Base-by-base conservation (phyloP, 1,140 invertebrate species). In the Leptopilina boulardi region DNA sequence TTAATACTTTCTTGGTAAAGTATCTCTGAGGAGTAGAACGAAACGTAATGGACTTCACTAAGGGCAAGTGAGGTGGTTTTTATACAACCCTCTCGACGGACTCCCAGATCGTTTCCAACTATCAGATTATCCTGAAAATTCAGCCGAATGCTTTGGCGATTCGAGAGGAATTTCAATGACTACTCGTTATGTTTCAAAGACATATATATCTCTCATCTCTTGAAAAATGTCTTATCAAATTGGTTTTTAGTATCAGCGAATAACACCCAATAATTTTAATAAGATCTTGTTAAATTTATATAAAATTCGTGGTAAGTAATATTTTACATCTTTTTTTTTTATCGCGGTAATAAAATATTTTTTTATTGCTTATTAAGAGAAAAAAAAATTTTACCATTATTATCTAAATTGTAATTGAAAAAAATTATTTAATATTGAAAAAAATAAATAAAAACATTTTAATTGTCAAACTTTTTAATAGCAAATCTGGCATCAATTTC, bases 151-250 rank as follows among this genome's bases (percentile, higher is more conserved):
- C 59, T 30, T 34, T 30, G 26, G 21, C 23, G 59, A 66, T 66
- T 66, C 59, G 59, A n/a, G 26, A n/a, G 26, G 59, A 66, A 66
- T 66, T 66, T 66, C 59, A 66, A 66, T 66, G 59, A 66, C 59
- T 34, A n/a, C 26, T 66, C 23, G 23, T 66, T 66, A 66, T 66
- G 26, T 66, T 66, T 66, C 23, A 6, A 30, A 66, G 59, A 66
- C 15, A 23, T n/a, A n/a, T n/a, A n/a, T n/a, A n/a, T n/a, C n/a
- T 66, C 59, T 66, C 3, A 66, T 66, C 21, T 34, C 59, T 66
- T 26, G 23, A 15, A 30, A 66, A 66, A 23, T 66, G 59, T 66
- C 59, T 34, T 30, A 30, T 30, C 23, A 23, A 34, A 66, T 66
- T 66, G 59, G 26, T 30, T 66, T 51, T 66, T 66, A 30, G 59